Evolutionary conservation across 2,888 invertebrate species (phyloP), one percentile per base, ranked within the genome.

Genomic region (Anthophora plumipes): DNA sequence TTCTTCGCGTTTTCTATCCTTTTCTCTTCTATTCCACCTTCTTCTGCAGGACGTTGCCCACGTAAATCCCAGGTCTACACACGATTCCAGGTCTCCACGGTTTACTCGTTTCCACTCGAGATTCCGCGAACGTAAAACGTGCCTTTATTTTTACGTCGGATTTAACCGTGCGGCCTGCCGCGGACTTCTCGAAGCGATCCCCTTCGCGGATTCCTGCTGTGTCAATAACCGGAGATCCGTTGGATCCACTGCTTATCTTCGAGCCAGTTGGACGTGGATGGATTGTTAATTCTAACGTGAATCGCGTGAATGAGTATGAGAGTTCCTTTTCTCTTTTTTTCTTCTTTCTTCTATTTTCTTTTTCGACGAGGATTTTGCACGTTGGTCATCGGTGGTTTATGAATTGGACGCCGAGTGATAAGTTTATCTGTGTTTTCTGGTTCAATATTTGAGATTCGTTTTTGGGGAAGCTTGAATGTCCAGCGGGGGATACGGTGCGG

Each of bases 111-210:
- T 72, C 79, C 37, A 77, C 64, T 59, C 17, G 63, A 71, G 54
- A 77, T 69, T 68, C 80, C 78, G 55, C 81, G 80, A 70, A 50
- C 84, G 86, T 85, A 79, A 91, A 90, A 88, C 85, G 85, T 85
- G 88, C 87, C 89, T 91, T 91, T 91, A 91, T 91, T 91, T 85
- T 91, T 89, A 91, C 89, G 89, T 86, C 83, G 88, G 90, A 90
- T 91, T 91, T 91, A 91, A 90, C 87, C 83, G 31, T 31, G 83
- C 59, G 75, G 61, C 77, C 64, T 57, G 46, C 57, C 80, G 80
- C 73, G 82, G 71, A 82, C 78, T 71, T 72, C 54, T 59, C 70
- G 60, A 80, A 76, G 20, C 77, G 81, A 84, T 77, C 84, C 71
- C 41, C 39, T 31, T 31, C 63, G 74, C 55, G 50, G 63, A 50